phyloP scores from a whole-genome alignment of 2,113 vertebrate genomes.

The Butorides virescens region DNA sequence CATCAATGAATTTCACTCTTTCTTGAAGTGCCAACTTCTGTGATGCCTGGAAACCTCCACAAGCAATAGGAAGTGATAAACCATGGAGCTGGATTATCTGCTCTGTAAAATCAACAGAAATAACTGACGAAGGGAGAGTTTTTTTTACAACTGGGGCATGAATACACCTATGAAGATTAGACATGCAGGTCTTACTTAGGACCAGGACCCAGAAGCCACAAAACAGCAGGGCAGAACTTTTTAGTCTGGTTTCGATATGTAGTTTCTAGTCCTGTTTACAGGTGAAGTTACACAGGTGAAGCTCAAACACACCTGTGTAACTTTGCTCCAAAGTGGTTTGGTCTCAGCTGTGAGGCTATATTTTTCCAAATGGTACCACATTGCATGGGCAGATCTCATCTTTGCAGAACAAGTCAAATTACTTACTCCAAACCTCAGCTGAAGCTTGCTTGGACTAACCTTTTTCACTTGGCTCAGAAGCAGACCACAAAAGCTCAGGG shows the following conservation, averaged over 20 bases:
- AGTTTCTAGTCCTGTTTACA: not conserved
- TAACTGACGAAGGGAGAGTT: not conserved
- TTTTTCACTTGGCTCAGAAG: not conserved
- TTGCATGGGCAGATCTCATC: not conserved
- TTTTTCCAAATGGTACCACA: not conserved
- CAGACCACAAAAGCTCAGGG: not conserved
- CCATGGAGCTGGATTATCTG: not conserved
- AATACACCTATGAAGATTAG: not conserved
- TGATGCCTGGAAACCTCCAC: not conserved
- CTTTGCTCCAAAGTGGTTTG: not conserved
- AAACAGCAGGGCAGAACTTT: not conserved
- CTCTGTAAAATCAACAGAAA: not conserved
- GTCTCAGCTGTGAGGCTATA: not conserved
- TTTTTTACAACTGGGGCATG: not conserved
- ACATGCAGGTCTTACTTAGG: not conserved
- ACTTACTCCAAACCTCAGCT: not conserved
- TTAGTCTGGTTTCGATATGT: not conserved
- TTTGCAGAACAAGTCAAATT: not conserved
- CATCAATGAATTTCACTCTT: not conserved
- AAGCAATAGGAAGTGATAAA: not conserved
- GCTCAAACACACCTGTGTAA: not conserved
- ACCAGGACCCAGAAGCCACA: not conserved
- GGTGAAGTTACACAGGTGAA: not conserved
- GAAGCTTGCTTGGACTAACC: not conserved
- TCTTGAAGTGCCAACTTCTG: not conserved